A percentile compares a stretch with the other conserved stretches of the same genome.
Conservation (phyloP, 2,113 vertebrate species). For the Stercorarius parasiticus region DNA sequence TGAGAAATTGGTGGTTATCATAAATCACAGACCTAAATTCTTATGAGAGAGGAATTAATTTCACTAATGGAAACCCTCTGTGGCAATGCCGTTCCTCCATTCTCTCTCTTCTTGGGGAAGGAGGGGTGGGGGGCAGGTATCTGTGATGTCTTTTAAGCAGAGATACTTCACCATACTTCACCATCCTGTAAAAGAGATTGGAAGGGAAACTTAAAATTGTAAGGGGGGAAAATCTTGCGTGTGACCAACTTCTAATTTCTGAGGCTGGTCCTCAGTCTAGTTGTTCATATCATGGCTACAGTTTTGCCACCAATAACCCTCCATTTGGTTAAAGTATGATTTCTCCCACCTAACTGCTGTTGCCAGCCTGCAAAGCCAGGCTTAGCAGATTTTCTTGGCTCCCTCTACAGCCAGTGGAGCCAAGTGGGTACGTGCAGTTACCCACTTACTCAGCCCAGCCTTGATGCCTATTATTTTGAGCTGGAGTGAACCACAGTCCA, state of each 20-base stretch:
- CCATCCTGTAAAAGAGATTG: background rate
- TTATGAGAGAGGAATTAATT: slow-evolving; percentile 74
- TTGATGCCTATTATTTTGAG: background rate
- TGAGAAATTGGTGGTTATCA: slow-evolving; percentile 64
- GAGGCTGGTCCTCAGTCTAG: background rate
- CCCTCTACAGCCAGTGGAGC: background rate
- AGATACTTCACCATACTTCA: background rate
- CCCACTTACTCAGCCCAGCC: background rate
- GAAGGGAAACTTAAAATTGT: background rate
- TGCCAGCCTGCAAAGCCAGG: background rate
- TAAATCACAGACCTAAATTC: slow-evolving; percentile 70
- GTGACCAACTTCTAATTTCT: background rate
- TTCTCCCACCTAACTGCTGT: background rate
- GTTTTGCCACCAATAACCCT: background rate
- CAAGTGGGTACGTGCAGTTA: background rate
- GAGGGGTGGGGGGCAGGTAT: background rate
- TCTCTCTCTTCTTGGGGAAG: background rate
- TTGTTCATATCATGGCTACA: background rate
- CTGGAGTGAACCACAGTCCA: background rate
- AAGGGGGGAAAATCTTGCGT: background rate
- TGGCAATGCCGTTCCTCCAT: background rate
- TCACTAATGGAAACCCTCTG: slow-evolving; percentile 72
- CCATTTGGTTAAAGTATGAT: background rate
- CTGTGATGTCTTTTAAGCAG: slow-evolving; percentile 35
- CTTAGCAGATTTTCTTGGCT: background rate